Percentiles rank a stretch among this genome's conserved stretches.
These are phyloP conservation scores for Clarias laeviceps DNA, from an alignment of 2,797 vertebrate species.

Conservation along the genomic window DNA sequence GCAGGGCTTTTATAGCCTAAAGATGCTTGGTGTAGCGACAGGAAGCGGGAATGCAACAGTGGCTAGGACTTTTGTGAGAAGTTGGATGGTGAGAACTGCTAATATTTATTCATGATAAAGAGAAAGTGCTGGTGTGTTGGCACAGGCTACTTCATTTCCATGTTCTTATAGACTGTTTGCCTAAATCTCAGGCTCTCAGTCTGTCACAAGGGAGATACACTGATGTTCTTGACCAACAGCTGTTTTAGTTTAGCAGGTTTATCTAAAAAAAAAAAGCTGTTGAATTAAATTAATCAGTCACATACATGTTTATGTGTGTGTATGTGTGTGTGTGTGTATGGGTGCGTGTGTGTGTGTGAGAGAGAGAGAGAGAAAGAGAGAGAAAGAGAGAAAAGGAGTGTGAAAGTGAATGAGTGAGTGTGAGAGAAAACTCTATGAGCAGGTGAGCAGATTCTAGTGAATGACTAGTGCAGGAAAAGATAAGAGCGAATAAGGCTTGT, in stretches of 20 bases:
- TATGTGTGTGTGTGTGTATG: slow-evolving; percentile 40
- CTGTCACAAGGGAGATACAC: slow-evolving; percentile 67
- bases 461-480: slow-evolving; percentile 64
- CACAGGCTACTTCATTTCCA: slow-evolving; percentile 79
- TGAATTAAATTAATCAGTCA: background rate
- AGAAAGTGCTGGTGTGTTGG: slow-evolving; percentile 76
- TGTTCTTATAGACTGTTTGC: slow-evolving; percentile 77
- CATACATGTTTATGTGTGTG: slow-evolving; percentile 41
- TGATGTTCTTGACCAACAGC: slow-evolving; percentile 52
- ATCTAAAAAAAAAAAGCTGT: background rate
- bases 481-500: slow-evolving; percentile 58
- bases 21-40: slow-evolving; percentile 66
- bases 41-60: slow-evolving; percentile 69
- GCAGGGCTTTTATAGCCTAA: slow-evolving; percentile 50
- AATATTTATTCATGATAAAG: slow-evolving; percentile 81
- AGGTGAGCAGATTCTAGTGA: slow-evolving; percentile 63
- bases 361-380: slow-evolving; percentile 59
- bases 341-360: background rate
- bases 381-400: slow-evolving; percentile 26
- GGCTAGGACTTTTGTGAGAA: slow-evolving; percentile 60
- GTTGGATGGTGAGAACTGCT: slow-evolving; percentile 67
- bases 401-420: slow-evolving; percentile 59
- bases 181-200: slow-evolving; percentile 68
- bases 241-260: background rate
- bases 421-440: slow-evolving; percentile 58